Evolutionary conservation across 2,888 invertebrate genomes (phyloP), one percentile per base, ranked within the genome.

Genomic region (Nectonema munidae): DNA sequence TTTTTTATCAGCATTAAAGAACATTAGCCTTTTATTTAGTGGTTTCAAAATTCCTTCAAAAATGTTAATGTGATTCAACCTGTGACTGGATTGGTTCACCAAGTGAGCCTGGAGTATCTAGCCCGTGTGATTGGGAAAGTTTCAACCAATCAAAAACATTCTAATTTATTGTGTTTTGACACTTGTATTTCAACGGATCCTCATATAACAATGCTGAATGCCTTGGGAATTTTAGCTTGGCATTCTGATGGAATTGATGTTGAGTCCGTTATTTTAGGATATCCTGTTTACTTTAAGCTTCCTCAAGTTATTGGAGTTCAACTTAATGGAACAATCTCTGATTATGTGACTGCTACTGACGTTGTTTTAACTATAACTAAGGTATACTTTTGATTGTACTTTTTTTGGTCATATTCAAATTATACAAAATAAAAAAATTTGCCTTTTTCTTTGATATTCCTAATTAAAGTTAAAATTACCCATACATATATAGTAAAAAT

Each of bases 181-280:
- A 73, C 72, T 6, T 68, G 79, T 43, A 86, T 95, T 29, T 89
- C 89, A 5, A 89, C 89, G 0, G 95, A 95, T 63, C 81, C 81
- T 0, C 89, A 95, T 51, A 95, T 89, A 2, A 89, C 89, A 11
- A 89, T 95, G 86, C 81, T 89, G 45, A 83, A 83, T 51, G 86
- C 86, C 1, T 64, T 86, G 3, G 86, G 89, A 1, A 73, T 89
- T 2, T 65, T 86, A 3, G 89, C 86, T 2, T 89, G 86, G 86
- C 49, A 38, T 46, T 5, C 62, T 18, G 62, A 62, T 17, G 72
- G 75, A 38, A 89, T 95, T 46, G 89, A 95, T 63, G 89, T 89
- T 0, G 89, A 95, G 54, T 86, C 89, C 2, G 89, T 86, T 29
- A 89, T 95, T 89, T 56, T 95, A 48, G 86, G 86, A 0, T 86